Base-by-base conservation (phyloP, 2,888 invertebrate genomes). In the Troilus luridus region DNA sequence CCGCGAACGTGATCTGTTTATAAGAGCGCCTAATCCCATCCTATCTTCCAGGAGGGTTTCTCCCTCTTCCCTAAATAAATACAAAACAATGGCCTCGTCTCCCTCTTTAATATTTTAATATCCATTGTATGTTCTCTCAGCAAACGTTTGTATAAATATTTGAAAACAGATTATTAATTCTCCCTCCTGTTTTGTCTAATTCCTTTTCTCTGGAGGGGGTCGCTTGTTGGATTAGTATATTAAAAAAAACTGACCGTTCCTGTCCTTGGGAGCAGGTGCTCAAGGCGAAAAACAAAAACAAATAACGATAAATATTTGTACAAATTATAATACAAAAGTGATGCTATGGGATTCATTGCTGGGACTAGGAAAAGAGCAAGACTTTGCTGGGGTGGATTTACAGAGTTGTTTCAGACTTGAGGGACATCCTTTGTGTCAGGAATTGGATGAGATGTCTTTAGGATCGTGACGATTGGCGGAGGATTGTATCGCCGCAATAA, bases 111-210 rank as follows among this genome's bases (percentile, higher is more conserved):
- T 88, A 88, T 88, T 88, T 88, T 88, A 88, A 88, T 88, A 88
- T 88, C 88, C 60, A 41, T 19, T 21, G 59, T 62, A 62, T 60
- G 88, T 41, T 41, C 60, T 88, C 88, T 88, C 3, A 41, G 62
- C 88, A 88, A 88, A 88, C 88, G 24, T 88, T 88, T 88, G 58
- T 88, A 88, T 60, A 88, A 88, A 88, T 88, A 88, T 88, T 88
- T 88, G 56, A 88, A 88, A 62, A 62, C 27, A 58, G 88, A 88
- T 88, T 88, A 88, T 58, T 88, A 88, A 59, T 88, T 88, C 59
- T 88, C 56, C n/a, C 56, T 56, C 5, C 19, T 56, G 56, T 85
- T 56, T 85, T 58, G 54, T 54, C 85, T 85, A 56, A 56, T 58
- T 85, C 85, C 85, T 85, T 85, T 85, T 58, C n/a, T 58, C 85